phyloP scores from a whole-genome alignment of 2,113 vertebrate species.

The Salvelinus fontinalis region DNA sequence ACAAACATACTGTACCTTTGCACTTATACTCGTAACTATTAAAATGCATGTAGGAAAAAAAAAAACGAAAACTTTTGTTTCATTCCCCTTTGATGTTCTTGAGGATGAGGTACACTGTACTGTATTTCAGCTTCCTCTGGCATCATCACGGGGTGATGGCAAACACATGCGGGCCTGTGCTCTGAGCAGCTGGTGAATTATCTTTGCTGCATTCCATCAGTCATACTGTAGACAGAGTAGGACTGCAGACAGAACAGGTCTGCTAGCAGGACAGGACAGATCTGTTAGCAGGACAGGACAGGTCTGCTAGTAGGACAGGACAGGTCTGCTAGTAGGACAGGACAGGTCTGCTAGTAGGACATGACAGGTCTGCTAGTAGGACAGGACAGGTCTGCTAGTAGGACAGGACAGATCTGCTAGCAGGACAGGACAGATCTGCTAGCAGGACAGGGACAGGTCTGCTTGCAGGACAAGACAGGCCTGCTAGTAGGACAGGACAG shows the following conservation, averaged over 20 bases:
- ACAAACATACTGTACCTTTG: conserved; percentile 23
- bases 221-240: conserved; percentile 42
- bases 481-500: too few species aligned
- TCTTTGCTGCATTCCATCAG: conserved; percentile 58
- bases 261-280: too few species aligned
- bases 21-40: conserved; percentile 50
- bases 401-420: too few species aligned
- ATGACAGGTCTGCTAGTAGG: too few species aligned
- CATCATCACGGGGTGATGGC: conserved; percentile 46
- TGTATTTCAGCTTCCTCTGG: conserved; percentile 34
- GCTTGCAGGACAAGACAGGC: too few species aligned
- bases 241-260: conserved; percentile 35
- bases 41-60: conserved; percentile 39
- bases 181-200: conserved; percentile 67
- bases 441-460: too few species aligned
- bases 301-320: too few species aligned
- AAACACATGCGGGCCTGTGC: conserved; percentile 62
- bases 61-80: conserved; percentile 51
- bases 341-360: too few species aligned
- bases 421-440: too few species aligned
- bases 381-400: too few species aligned
- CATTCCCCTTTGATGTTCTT: conserved; percentile 57
- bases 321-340: too few species aligned
- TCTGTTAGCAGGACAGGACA: too few species aligned
- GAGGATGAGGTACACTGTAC: conserved; percentile 25